phyloP scores from a whole-genome alignment of 2,888 invertebrate genomes.

The Stenichneumon culpator region DNA sequence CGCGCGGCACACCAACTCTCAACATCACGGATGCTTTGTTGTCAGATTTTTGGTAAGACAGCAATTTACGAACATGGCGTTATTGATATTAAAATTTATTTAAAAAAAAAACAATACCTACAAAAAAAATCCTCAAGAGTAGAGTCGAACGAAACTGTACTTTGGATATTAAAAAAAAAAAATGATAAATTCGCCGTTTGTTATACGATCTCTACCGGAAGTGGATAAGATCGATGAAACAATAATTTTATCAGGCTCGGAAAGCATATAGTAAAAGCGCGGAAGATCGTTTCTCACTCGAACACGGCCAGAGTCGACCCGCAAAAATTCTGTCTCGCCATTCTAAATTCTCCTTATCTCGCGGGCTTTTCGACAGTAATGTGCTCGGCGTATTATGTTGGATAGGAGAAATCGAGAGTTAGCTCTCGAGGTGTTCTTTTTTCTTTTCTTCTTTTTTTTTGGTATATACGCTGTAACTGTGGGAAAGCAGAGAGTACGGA shows the following conservation, averaged over 20 bases:
- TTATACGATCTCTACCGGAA: too few species aligned
- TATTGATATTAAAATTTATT: not conserved
- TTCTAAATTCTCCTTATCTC: conserved; percentile 84
- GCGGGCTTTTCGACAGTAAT: conserved; percentile 83
- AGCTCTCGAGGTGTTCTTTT: conserved; percentile 24
- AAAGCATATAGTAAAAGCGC: conserved; percentile 51
- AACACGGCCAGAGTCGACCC: conserved; percentile 18
- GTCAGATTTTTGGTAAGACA: conserved; percentile 32
- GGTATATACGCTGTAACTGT: conserved; percentile 34
- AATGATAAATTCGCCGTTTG: not conserved
- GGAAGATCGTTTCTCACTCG: conserved; percentile 51
- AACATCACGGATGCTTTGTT: conserved; percentile 44
- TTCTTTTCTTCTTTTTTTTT: conserved; percentile 32
- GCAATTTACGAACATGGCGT: conserved; percentile 28
- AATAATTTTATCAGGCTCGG: conserved; percentile 43
- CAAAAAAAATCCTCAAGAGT: too few species aligned
- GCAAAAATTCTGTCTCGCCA: conserved; percentile 83
- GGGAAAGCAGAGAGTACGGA: conserved; percentile 51
- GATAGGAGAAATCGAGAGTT: conserved; percentile 68
- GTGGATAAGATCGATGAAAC: not conserved
- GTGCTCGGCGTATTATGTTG: conserved; percentile 83
- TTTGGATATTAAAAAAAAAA: not conserved
- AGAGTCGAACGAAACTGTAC: too few species aligned
- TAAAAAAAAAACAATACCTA: not conserved
- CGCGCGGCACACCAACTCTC: not conserved